phyloP scores from a whole-genome alignment of 2,113 vertebrate species.

The Strigops habroptila region DNA sequence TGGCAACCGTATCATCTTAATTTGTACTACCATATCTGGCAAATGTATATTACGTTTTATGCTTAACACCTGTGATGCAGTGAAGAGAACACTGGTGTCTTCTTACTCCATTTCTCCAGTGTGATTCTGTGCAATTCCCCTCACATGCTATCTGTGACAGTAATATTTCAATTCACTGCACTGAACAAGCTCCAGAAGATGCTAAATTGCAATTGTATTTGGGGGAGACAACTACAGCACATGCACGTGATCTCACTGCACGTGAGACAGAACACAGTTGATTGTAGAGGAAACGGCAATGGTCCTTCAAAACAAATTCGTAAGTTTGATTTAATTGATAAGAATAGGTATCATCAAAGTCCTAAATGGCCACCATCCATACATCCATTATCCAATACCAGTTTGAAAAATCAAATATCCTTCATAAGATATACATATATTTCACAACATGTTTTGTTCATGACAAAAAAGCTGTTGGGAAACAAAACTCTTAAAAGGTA shows the following conservation, averaged over 20 bases:
- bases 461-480: not conserved
- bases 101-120: not conserved
- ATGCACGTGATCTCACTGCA: fast-evolving
- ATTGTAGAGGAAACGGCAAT: not conserved
- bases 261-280: not conserved
- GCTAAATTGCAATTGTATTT: not conserved
- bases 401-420: not conserved
- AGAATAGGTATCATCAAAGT: not conserved
- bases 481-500: not conserved
- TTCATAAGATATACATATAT: not conserved
- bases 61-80: not conserved
- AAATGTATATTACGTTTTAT: not conserved
- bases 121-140: not conserved
- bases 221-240: not conserved
- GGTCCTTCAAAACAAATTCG: not conserved
- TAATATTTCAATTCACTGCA: not conserved
- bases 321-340: not conserved
- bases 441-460: not conserved
- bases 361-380: not conserved
- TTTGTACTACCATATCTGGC: not conserved
- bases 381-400: not conserved
- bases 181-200: not conserved
- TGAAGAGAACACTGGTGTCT: not conserved
- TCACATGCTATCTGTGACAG: not conserved
- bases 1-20: not conserved